Evolutionary conservation across 2,888 invertebrate species (phyloP).

Genomic region (Pteria penguin): DNA sequence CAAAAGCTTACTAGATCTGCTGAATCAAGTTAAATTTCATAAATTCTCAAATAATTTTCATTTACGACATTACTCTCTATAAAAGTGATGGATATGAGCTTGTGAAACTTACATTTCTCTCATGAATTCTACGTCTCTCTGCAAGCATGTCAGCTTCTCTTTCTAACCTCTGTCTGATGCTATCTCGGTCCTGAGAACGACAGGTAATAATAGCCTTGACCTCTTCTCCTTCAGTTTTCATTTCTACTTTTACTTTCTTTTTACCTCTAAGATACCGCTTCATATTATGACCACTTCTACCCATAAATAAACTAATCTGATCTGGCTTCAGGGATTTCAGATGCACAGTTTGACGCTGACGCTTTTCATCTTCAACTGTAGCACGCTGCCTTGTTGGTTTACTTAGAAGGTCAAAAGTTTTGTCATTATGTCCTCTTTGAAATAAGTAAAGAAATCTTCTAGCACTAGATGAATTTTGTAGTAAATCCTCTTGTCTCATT

Average conservation of each 20-base stretch:
- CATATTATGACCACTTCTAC: conserved; percentile 8
- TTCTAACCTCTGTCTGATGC: conserved; percentile 2
- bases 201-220: conserved; percentile 6
- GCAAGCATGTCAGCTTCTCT: conserved; percentile 14
- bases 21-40: too few relatives aligned
- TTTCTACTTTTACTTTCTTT: conserved; percentile 25
- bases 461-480: conserved; percentile 9
- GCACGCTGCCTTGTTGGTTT: not conserved
- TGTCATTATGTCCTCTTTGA: not conserved
- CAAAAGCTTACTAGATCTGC: too few relatives aligned
- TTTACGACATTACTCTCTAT: too few relatives aligned
- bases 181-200: conserved; percentile 1
- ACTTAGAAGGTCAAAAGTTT: conserved; percentile 4
- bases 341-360: not conserved
- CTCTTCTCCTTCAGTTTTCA: not conserved
- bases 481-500: not conserved
- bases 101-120: too few relatives aligned
- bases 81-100: too few relatives aligned
- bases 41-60: too few relatives aligned
- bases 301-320: conserved; percentile 1
- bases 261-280: conserved; percentile 18
- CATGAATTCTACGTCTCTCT: conserved; percentile 21
- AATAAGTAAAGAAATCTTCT: conserved; percentile 19
- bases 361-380: not conserved
- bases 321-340: conserved; percentile 13